phyloP scores from a whole-genome alignment of 2,888 invertebrate genomes.

The Euphydryas editha region DNA sequence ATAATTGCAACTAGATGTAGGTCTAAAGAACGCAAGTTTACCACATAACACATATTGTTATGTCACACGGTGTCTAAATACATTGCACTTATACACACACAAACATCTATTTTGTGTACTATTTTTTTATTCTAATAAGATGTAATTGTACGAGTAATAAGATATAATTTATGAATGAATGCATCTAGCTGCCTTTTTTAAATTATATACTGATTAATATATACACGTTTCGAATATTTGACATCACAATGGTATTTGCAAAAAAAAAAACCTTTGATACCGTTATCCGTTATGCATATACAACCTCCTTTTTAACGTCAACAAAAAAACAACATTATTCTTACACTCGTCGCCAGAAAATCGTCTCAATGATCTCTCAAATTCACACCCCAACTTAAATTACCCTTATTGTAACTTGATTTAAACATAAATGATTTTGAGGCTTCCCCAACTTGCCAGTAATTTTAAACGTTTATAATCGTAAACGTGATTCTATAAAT shows the following conservation, averaged over 20 bases:
- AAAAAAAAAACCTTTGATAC: neutral
- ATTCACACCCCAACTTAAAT: conserved; percentile 58
- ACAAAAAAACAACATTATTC: neutral
- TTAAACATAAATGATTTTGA: conserved; percentile 33
- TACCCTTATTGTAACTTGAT: conserved; percentile 57
- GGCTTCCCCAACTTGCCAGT: conserved; percentile 50
- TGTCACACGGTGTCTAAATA: too few relatives aligned
- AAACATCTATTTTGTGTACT: too few relatives aligned
- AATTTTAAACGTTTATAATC: neutral
- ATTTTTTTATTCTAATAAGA: too few relatives aligned
- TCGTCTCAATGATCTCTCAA: conserved; percentile 47
- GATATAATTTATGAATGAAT: too few relatives aligned
- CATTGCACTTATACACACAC: too few relatives aligned
- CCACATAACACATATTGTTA: too few relatives aligned
- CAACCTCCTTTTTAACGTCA: neutral
- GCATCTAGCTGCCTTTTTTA: too few relatives aligned
- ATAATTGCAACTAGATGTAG: too few relatives aligned
- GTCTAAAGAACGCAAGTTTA: too few relatives aligned
- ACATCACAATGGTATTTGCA: neutral
- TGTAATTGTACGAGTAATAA: too few relatives aligned
- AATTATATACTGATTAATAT: neutral
- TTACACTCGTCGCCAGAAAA: conserved; percentile 24
- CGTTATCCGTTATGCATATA: conserved; percentile 4
- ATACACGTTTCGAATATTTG: neutral
- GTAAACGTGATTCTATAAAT: neutral